Percentiles rank a stretch among this genome's conserved stretches.
These are phyloP conservation scores for Pogonognathellus flavescens DNA, from an alignment of 1,140 invertebrate genomes.

Conservation along the genomic window DNA sequence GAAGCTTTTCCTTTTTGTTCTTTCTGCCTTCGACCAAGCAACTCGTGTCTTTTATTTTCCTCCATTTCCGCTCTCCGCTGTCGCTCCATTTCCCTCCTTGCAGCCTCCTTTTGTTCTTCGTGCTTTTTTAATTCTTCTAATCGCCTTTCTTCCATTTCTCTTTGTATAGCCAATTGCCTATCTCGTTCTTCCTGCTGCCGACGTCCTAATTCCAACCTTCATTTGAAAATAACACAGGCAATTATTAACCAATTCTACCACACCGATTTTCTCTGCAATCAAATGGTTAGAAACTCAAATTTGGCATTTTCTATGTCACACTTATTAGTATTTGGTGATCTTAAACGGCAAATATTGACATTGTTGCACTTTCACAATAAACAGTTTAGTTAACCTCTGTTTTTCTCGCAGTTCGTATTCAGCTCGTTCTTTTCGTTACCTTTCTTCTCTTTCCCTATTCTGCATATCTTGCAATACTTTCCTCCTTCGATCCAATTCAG, in stretches of 20 bases:
- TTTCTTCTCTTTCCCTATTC: constrained; percentile 89
- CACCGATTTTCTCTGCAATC: not conserved
- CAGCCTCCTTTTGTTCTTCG: constrained; percentile 84
- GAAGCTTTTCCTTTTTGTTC: constrained; percentile 90
- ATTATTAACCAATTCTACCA: too few species aligned
- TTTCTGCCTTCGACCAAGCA: constrained; percentile 85
- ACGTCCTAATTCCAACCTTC: constrained; percentile 77
- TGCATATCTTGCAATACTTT: constrained; percentile 89
- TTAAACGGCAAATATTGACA: constrained; percentile 17
- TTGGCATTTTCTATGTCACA: not conserved
- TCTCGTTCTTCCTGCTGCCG: constrained; percentile 80
- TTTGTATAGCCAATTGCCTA: constrained; percentile 84
- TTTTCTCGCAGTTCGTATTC: constrained; percentile 91
- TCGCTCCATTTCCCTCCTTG: constrained; percentile 90
- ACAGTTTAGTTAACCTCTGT: constrained; percentile 71
- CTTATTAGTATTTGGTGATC: too few species aligned
- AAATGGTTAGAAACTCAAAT: not conserved
- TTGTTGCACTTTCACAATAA: not conserved
- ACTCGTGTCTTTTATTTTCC: constrained; percentile 89
- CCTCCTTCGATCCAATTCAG: constrained; percentile 92
- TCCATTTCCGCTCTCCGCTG: constrained; percentile 94
- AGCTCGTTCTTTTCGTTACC: constrained; percentile 91
- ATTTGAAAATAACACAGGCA: too few species aligned
- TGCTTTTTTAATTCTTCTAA: constrained; percentile 81
- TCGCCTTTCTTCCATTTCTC: constrained; percentile 82